phyloP scores from a whole-genome alignment of 2,113 vertebrate genomes.

The Toxotes jaculatrix region DNA sequence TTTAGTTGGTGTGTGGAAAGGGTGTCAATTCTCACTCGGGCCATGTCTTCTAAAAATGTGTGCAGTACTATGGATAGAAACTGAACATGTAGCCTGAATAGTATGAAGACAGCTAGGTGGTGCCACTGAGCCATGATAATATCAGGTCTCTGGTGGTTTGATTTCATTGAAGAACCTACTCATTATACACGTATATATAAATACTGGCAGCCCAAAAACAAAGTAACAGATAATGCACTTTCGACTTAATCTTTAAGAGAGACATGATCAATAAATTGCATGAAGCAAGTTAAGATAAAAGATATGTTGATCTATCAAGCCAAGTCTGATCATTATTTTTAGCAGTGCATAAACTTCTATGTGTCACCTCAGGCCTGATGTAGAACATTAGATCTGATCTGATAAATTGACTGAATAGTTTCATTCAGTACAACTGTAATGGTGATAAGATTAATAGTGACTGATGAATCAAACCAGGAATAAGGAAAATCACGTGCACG shows the following conservation, averaged over 20 bases:
- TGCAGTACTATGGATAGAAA: neutral
- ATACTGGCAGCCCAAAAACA: neutral
- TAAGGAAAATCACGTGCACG: conserved; percentile 44
- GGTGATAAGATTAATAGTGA: conserved; percentile 33
- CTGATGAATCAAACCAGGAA: conserved; percentile 66
- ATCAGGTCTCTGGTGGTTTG: neutral
- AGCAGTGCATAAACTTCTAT: neutral
- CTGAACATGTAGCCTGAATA: neutral
- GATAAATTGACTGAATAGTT: conserved; percentile 21
- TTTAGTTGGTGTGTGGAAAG: neutral
- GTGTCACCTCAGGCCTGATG: conserved; percentile 3
- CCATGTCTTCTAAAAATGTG: neutral
- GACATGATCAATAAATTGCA: neutral
- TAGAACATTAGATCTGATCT: conserved; percentile 34
- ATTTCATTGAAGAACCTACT: neutral
- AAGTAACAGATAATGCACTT: neutral
- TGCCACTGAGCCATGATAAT: conserved; percentile 22
- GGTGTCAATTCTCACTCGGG: neutral
- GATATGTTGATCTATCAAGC: neutral
- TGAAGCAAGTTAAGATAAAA: neutral
- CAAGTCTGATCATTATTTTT: neutral
- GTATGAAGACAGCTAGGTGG: conserved; percentile 49
- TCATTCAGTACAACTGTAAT: conserved; percentile 23
- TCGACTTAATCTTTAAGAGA: neutral
- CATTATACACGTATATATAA: neutral